Evolutionary conservation across 2,797 vertebrate genomes (phyloP).

Genomic region (Silurus lanzhouensis): DNA sequence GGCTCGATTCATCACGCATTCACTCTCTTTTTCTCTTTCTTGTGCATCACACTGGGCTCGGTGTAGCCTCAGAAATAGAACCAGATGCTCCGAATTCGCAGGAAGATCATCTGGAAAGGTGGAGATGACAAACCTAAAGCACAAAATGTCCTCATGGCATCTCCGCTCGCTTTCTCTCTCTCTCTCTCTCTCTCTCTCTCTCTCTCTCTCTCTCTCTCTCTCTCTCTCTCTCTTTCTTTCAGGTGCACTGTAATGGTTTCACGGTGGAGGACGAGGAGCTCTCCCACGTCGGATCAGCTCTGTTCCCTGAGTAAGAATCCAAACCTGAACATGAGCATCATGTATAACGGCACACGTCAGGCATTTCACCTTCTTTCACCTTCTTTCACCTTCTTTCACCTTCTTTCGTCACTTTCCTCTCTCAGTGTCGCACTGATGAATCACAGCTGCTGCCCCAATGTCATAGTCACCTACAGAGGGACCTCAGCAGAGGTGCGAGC

Average conservation of each 20-base stretch:
- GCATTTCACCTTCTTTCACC: background rate
- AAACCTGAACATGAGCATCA: background rate
- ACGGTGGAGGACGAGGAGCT: conserved; percentile 97
- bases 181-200: conserved; percentile 68
- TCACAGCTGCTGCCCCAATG: conserved; percentile 95
- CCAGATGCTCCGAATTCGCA: background rate
- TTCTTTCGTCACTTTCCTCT: conserved; percentile 6
- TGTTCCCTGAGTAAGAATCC: conserved; percentile 90
- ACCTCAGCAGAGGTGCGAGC: conserved; percentile 88
- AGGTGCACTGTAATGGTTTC: conserved; percentile 98
- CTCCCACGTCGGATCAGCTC: conserved; percentile 89
- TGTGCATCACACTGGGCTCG: background rate
- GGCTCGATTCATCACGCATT: background rate
- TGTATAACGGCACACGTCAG: background rate
- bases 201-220: conserved; percentile 5
- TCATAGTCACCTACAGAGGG: conserved; percentile 91
- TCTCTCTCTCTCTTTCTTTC: conserved; percentile 23
- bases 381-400: background rate
- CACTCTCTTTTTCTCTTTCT: background rate
- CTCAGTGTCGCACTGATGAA: conserved; percentile 90
- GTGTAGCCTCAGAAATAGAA: background rate
- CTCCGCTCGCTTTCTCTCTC: background rate
- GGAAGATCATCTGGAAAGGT: background rate
- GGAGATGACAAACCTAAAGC: background rate
- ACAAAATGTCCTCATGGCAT: background rate